Evolutionary conservation across 2,797 vertebrate species (phyloP).

Genomic region (Molothrus ater): DNA sequence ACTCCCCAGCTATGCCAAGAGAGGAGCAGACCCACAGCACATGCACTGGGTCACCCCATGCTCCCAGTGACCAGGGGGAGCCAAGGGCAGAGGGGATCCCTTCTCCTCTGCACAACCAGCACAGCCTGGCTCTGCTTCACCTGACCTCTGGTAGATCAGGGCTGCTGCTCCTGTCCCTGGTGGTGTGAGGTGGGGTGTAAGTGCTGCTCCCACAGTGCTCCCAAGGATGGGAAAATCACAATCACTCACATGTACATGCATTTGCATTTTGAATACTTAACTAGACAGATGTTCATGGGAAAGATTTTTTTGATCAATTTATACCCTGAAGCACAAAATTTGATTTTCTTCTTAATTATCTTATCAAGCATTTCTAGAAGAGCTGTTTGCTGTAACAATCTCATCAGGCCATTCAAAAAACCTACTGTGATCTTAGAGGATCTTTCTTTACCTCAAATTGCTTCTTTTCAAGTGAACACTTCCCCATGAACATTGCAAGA

Average conservation of each 20-base stretch:
- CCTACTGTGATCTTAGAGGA: neutral
- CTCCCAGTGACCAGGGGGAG: neutral
- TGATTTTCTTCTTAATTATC: conserved; percentile 36
- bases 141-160: rapidly evolving
- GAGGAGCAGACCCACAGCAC: neutral
- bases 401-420: neutral
- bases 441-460: neutral
- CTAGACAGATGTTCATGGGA: conserved; percentile 12
- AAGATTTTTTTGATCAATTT: conserved; percentile 45
- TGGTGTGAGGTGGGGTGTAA: neutral
- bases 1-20: neutral
- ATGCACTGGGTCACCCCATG: rapidly evolving
- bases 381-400: neutral
- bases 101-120: neutral
- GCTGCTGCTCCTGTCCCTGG: neutral
- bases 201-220: neutral
- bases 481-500: neutral
- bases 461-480: neutral
- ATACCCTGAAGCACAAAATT: conserved; percentile 52
- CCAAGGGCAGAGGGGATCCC: neutral
- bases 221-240: neutral
- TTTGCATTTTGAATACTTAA: conserved; percentile 64
- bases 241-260: neutral
- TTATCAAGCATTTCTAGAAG: conserved; percentile 24
- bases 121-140: neutral